Conservation (phyloP, 1,140 invertebrate genomes). For the Argopecten irradians region DNA sequence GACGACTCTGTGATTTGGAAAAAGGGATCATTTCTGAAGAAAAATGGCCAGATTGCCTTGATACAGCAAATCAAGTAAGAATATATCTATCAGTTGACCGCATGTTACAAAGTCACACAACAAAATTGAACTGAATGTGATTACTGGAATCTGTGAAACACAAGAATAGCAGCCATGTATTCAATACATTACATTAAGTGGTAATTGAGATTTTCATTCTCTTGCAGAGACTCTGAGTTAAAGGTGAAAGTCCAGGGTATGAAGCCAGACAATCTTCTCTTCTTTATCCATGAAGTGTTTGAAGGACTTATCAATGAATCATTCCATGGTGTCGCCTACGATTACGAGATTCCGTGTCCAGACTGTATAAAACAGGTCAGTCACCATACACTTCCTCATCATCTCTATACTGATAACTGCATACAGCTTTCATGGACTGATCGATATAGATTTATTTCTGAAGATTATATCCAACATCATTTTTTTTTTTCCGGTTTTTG, state of each 20-base stretch:
- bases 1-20: slow-evolving; percentile 74
- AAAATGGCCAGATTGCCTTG: slow-evolving; percentile 72
- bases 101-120: too few relatives aligned
- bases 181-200: too few relatives aligned
- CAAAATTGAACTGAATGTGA: background rate
- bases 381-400: too few relatives aligned
- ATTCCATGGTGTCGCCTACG: slow-evolving; percentile 74
- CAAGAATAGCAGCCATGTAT: background rate
- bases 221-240: slow-evolving; percentile 67
- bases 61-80: slow-evolving; percentile 63
- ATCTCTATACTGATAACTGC: too few relatives aligned
- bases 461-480: too few relatives aligned
- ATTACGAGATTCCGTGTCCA: slow-evolving; percentile 72
- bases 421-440: too few relatives aligned
- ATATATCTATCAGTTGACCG: background rate
- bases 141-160: too few relatives aligned
- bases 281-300: slow-evolving; percentile 76
- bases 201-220: background rate
- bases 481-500: too few relatives aligned
- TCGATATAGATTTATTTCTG: too few relatives aligned
- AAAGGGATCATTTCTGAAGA: slow-evolving; percentile 70
- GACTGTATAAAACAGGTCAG: slow-evolving; percentile 67
- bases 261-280: slow-evolving; percentile 74
- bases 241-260: slow-evolving; percentile 73
- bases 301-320: slow-evolving; percentile 73